These are phyloP conservation scores for Halocynthia roretzi DNA, from an alignment of 23 tunicate genomes.

Conservation along the genomic window DNA sequence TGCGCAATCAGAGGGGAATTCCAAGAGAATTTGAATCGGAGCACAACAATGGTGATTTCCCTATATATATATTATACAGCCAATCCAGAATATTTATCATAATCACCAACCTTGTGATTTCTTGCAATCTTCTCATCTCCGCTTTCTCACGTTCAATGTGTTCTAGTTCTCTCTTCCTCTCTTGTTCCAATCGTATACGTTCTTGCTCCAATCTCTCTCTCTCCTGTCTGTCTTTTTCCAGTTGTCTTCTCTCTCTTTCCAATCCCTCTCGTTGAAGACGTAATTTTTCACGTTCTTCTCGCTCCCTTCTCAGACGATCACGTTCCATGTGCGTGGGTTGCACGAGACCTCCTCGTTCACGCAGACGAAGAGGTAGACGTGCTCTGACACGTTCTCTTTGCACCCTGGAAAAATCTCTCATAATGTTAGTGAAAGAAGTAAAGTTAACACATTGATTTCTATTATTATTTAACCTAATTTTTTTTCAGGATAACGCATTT, in stretches of 20 bases:
- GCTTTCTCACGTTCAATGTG: conserved; percentile 44
- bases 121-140: conserved; percentile 53
- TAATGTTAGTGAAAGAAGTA: too few species aligned
- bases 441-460: too few species aligned
- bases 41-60: too few species aligned
- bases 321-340: conserved; percentile 1
- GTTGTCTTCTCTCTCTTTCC: conserved; percentile 50
- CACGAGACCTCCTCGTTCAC: background rate
- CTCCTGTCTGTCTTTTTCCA: conserved; percentile 55
- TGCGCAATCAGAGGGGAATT: too few species aligned
- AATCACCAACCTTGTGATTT: conserved; percentile 27
- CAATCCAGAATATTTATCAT: too few species aligned
- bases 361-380: background rate
- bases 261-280: conserved; percentile 34
- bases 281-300: conserved; percentile 39
- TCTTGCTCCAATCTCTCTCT: conserved; percentile 55
- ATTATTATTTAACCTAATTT: too few species aligned
- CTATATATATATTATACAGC: too few species aligned
- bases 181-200: conserved; percentile 30
- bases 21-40: too few species aligned
- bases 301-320: conserved; percentile 27
- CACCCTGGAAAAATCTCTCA: background rate
- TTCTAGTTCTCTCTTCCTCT: conserved; percentile 45
- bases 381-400: conserved; percentile 15
- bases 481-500: too few species aligned